A percentile compares a stretch with the other conserved stretches of the same genome.
phyloP scores from a whole-genome alignment of 2,797 vertebrate genomes.

The Eulemur rubriventer region DNA sequence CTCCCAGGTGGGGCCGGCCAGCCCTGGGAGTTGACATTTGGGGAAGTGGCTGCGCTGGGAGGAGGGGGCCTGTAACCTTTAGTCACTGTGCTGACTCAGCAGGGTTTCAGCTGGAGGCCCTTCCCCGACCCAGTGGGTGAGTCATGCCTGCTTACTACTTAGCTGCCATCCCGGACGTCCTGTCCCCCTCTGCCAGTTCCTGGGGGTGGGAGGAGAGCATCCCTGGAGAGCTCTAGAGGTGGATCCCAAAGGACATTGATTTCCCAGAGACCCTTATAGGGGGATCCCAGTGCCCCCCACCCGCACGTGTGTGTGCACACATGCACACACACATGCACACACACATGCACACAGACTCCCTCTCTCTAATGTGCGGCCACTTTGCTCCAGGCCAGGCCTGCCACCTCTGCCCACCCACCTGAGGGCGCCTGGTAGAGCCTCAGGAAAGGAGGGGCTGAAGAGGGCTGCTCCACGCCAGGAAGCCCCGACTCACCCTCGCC shows the following conservation, averaged over 20 bases:
- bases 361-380: background rate
- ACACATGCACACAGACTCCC: background rate
- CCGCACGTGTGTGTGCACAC: background rate
- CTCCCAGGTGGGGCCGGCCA: background rate
- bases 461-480: background rate
- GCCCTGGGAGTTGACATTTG: slow-evolving; percentile 37
- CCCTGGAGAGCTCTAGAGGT: slow-evolving; percentile 29
- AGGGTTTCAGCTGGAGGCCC: slow-evolving; percentile 79
- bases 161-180: too few relatives aligned
- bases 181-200: slow-evolving; percentile 12
- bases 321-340: background rate
- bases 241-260: background rate
- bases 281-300: background rate
- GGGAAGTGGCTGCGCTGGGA: slow-evolving; percentile 24
- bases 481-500: background rate
- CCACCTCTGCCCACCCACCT: background rate
- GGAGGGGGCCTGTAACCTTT: slow-evolving; percentile 50
- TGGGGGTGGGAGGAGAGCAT: background rate
- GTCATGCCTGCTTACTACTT: slow-evolving; percentile 63
- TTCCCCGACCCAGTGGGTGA: slow-evolving; percentile 72
- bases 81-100: slow-evolving; percentile 83
- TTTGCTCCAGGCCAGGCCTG: background rate
- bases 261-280: background rate
- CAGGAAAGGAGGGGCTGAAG: background rate
- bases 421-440: background rate